phyloP scores from a whole-genome alignment of 2,797 vertebrate genomes.

The Mus caroli region DNA sequence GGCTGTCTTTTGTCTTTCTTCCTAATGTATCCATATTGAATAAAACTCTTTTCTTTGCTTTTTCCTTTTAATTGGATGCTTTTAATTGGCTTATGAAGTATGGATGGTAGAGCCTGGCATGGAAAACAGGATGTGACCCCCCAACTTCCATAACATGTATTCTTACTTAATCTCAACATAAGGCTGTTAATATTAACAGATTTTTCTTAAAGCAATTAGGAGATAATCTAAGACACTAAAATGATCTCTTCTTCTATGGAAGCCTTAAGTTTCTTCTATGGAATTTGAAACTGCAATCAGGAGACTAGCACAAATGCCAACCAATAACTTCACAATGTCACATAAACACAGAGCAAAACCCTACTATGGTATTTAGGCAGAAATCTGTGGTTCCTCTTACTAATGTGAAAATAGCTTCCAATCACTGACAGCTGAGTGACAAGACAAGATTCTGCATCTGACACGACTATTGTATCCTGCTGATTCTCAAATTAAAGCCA shows the following conservation, averaged over 20 bases:
- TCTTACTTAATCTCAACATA: neutral
- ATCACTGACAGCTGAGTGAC: conserved; percentile 32
- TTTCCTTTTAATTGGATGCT: neutral
- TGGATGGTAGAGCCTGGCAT: neutral
- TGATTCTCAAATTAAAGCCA: conserved; percentile 69
- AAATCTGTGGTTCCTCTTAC: neutral
- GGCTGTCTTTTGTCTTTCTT: neutral
- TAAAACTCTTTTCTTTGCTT: neutral
- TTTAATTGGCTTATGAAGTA: neutral
- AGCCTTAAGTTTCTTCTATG: neutral
- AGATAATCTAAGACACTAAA: neutral
- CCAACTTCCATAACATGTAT: neutral
- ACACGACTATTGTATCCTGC: neutral
- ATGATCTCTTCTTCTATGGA: neutral
- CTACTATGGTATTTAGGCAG: neutral
- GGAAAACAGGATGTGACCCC: neutral
- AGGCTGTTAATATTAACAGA: neutral
- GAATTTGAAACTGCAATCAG: neutral
- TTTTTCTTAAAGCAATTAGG: neutral
- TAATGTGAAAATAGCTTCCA: conserved; percentile 23
- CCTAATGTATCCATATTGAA: neutral
- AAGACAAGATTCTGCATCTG: conserved; percentile 34
- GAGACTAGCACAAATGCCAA: neutral
- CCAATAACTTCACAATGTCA: neutral
- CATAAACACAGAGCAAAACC: neutral